Base-by-base conservation (phyloP, 2,888 invertebrate genomes). In the Eupithecia subfuscata region DNA sequence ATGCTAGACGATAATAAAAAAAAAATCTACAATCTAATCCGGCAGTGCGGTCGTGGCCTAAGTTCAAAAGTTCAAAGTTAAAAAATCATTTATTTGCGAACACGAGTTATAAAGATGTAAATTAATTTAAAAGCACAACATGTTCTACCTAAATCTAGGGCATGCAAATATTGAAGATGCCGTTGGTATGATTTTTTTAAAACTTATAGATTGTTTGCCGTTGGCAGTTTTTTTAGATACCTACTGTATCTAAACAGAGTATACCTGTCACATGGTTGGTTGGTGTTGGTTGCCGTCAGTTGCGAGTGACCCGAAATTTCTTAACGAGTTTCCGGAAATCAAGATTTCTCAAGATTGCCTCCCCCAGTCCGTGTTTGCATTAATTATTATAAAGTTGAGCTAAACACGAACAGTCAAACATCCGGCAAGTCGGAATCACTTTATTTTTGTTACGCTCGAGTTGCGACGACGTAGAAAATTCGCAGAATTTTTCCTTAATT, bases 311-410 rank as follows among this genome's bases (percentile, higher is more conserved):
- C 22, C n/a, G 5, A 56, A 56, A 56, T 60, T 60, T 60, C 5
- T n/a, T 11, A 12, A 12, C 60, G 25, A 60, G 60, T 60, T 60
- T 60, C 14, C 25, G 25, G 6, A 25, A 25, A 60, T 14, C 60
- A 60, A 60, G 60, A 40, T 37, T 69, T 14, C 30, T 22, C 56
- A 56, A 56, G 56, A 40, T 37, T 69, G 7, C 30, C 64, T 40
- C 43, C 22, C 40, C 25, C 7, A 5, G 52, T 63, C 48, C n/a
- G 14, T 65, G 45, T 70, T 64, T 72, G 9, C 48, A 30, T 75
- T 65, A 70, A 67, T 73, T 75, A 73, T 73, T 73, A 71, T 16
- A 69, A 69, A 69, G 45, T 71, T 73, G 52, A 34, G 69, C 40
- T 12, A 25, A 11, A 63, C 63, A 37, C 45, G 60, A 48, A 70